These are phyloP conservation scores for Myxocyprinus asiaticus DNA, from an alignment of 2,113 vertebrate species.

Conservation along the genomic window DNA sequence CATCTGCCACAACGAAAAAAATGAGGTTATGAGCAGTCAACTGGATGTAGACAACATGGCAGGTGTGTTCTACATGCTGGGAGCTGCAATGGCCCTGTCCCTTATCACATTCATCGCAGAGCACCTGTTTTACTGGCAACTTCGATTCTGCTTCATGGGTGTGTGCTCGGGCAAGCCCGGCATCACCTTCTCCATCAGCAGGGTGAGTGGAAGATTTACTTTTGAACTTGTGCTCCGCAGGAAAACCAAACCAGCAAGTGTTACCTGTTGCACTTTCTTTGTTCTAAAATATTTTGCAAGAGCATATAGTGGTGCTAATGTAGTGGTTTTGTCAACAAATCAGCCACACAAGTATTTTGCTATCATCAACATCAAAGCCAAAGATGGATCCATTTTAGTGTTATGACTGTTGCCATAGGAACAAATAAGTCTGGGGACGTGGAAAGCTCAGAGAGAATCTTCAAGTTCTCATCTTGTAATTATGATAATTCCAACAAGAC, in stretches of 20 bases:
- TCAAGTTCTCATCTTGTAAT: too few relatives aligned
- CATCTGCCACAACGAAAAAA: constrained; percentile 99
- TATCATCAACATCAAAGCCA: too few relatives aligned
- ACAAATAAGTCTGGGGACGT: too few relatives aligned
- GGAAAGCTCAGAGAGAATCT: too few relatives aligned
- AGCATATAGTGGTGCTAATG: too few relatives aligned
- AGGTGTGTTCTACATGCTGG: constrained; percentile 99
- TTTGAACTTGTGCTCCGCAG: constrained; percentile 23
- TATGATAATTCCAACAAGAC: too few relatives aligned
- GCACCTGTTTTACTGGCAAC: constrained; percentile 98
- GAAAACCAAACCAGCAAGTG: background rate
- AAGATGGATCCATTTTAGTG: too few relatives aligned
- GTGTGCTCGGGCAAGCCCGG: constrained; percentile 95
- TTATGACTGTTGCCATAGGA: too few relatives aligned
- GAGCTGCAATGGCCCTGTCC: constrained; percentile 95
- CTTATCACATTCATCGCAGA: constrained; percentile 98
- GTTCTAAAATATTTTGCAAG: background rate
- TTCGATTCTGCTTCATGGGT: constrained; percentile 98
- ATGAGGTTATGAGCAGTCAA: constrained; percentile 99
- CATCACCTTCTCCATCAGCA: constrained; percentile 96
- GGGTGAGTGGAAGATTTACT: constrained; percentile 79
- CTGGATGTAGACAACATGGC: constrained; percentile 99
- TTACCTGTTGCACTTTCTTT: background rate
- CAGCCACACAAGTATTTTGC: too few relatives aligned
- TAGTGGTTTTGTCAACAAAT: too few relatives aligned